These are phyloP conservation scores for Gymnothorax reevesii DNA, from an alignment of 2,797 vertebrate genomes.

Conservation along the genomic window DNA sequence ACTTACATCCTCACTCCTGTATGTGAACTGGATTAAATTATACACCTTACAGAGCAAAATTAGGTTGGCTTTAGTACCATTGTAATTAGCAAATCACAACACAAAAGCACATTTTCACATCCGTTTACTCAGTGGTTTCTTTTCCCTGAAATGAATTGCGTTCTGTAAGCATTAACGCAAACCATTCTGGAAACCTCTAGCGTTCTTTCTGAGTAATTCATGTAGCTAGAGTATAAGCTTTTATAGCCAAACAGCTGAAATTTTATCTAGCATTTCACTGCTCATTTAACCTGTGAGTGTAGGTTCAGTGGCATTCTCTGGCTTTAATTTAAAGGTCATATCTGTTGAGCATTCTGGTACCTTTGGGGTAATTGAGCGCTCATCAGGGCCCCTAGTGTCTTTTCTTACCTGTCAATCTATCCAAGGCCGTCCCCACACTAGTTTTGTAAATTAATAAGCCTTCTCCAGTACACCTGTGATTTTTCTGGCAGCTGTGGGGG, in stretches of 20 bases:
- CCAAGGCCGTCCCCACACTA: neutral
- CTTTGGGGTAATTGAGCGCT: neutral
- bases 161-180: neutral
- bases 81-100: neutral
- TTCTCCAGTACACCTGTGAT: neutral
- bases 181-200: neutral
- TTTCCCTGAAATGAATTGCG: neutral
- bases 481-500: neutral
- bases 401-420: neutral
- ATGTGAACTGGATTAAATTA: too few species aligned
- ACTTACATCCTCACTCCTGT: neutral
- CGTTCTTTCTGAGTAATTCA: neutral
- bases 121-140: neutral
- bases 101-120: neutral
- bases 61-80: neutral
- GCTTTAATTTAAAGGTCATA: neutral
- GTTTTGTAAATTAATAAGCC: neutral
- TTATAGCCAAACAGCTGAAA: neutral
- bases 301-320: neutral
- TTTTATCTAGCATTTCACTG: neutral
- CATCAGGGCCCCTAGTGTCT: neutral
- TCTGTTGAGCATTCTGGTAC: neutral
- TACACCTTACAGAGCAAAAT: too few species aligned
- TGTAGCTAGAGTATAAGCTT: neutral
- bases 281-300: constrained; percentile 1